phyloP scores from a whole-genome alignment of 2,113 vertebrate species.

The Myiagra hebetior region DNA sequence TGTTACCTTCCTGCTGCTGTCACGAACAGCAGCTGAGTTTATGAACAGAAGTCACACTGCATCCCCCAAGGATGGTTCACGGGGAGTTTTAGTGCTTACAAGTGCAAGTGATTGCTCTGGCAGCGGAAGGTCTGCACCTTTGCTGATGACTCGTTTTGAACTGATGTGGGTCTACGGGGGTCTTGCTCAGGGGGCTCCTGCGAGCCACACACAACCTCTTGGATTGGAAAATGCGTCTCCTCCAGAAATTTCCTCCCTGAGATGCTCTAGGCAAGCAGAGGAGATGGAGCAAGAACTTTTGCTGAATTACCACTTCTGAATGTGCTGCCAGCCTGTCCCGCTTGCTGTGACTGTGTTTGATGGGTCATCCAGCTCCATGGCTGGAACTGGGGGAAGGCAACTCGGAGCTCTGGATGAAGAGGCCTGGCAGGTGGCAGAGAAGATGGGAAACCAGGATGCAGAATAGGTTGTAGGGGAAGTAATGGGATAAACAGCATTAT shows the following conservation, averaged over 20 bases:
- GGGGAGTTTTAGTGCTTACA: neutral
- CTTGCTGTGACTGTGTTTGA: neutral
- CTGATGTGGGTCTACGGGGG: fast-evolving
- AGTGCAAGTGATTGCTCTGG: neutral
- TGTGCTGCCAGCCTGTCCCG: neutral
- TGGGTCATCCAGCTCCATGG: fast-evolving
- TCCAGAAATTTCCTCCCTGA: neutral
- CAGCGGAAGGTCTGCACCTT: neutral
- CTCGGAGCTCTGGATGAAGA: neutral
- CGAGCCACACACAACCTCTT: neutral
- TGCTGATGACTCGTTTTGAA: neutral
- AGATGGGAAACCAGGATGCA: neutral
- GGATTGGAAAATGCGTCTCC: neutral
- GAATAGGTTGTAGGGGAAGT: neutral
- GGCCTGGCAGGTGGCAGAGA: neutral
- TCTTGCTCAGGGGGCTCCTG: neutral
- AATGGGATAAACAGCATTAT: neutral
- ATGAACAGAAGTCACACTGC: neutral
- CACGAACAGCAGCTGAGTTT: neutral
- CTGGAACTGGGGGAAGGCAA: neutral
- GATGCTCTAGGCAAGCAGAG: neutral
- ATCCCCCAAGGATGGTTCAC: neutral
- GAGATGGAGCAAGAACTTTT: neutral
- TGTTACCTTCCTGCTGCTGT: neutral
- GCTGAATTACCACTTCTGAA: neutral